These are phyloP conservation scores for Harpagus bidentatus DNA, from an alignment of 2,113 vertebrate species.

Conservation along the genomic window DNA sequence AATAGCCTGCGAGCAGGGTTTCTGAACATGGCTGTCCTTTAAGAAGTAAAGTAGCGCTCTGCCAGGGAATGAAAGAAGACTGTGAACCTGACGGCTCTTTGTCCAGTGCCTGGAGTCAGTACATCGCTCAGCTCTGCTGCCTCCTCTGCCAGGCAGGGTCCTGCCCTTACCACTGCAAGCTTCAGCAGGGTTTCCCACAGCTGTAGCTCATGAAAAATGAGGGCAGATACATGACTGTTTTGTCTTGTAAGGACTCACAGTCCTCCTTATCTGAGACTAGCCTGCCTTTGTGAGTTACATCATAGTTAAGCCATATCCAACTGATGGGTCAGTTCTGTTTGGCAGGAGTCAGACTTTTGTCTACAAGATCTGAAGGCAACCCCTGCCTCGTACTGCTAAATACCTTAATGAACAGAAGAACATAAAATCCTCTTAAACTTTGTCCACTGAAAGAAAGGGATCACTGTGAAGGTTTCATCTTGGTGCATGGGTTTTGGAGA, in stretches of 20 bases:
- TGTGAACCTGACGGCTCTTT: neutral
- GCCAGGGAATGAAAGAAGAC: neutral
- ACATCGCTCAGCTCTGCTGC: neutral
- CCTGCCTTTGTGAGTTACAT: neutral
- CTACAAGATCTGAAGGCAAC: neutral
- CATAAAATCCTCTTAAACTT: neutral
- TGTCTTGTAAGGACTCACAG: fast-evolving
- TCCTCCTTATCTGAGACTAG: neutral
- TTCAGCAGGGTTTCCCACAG: neutral
- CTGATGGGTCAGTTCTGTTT: neutral
- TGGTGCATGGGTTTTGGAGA: neutral
- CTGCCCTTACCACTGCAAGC: neutral
- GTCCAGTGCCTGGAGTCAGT: fast-evolving
- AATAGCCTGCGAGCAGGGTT: neutral
- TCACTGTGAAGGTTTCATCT: neutral
- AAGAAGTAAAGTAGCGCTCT: neutral
- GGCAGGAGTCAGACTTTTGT: neutral
- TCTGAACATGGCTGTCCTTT: neutral
- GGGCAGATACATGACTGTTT: neutral
- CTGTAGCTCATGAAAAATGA: neutral
- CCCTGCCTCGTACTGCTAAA: neutral
- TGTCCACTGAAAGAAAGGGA: neutral
- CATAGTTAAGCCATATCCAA: neutral
- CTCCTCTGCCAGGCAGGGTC: neutral
- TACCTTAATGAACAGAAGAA: neutral